Base-by-base conservation (phyloP, 2,113 vertebrate species). In the Centropus bengalensis region DNA sequence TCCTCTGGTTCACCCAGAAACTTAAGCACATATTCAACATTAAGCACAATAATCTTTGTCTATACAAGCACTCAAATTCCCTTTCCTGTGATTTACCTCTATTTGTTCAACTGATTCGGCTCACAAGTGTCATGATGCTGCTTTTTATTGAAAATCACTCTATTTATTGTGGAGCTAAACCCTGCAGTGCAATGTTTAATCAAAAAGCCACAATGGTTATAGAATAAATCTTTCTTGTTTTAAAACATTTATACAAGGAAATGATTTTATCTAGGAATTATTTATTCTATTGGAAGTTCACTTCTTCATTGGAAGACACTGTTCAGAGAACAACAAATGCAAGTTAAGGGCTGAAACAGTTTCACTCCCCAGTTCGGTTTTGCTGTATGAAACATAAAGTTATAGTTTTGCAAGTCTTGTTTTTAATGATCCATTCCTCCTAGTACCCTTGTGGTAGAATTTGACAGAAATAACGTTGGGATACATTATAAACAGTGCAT, bases 241-340 rank as follows among this genome's bases (percentile, higher is more conserved):
- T 45, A 69, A 94, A 95, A 94, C 88, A 94, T 97, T 96, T 94
- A 60, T 45, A 88, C 40, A 67, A 88, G 66, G 51, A 5, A 64
- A 8, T 36, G 7, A 36, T 36, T 36, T 36, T 36, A 36, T 36
- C 36, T 36, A 36, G 36, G 36, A 36, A 36, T 36, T 36, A 36
- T 36, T 36, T 36, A 93, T 93, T 69, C 67, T 58, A 33, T 87
- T 49, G 47, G 15, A 24, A 89, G 60, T n/a, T n/a, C n/a, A n/a
- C n/a, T n/a, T n/a, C n/a, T n/a, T n/a, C n/a, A n/a, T n/a, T n/a
- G n/a, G 13, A 84, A 49, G 85, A 44, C 67, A 82, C n/a, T 88
- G 64, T 87, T 64, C 89, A 67, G 89, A 54, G 82, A 51, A 36
- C 2, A 3, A 55, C 51, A 64, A 87, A 78, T 9, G 18, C 12